Evolutionary conservation across 2,113 vertebrate species (phyloP).

Genomic region (Neopipo cinnamomea): DNA sequence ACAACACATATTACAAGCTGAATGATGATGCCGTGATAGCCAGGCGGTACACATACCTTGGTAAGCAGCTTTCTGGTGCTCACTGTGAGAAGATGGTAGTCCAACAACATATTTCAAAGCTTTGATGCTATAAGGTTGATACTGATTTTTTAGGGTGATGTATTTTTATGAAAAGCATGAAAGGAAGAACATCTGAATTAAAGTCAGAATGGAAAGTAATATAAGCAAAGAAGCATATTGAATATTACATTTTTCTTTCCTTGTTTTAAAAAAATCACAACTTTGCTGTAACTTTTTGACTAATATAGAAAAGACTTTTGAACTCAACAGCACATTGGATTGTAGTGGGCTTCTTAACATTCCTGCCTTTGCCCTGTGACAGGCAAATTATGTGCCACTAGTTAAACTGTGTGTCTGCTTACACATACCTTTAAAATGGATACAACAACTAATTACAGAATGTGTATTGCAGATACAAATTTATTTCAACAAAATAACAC

Average conservation of each 20-base stretch:
- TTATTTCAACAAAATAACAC: neutral
- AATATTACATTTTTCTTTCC: neutral
- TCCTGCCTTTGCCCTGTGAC: neutral
- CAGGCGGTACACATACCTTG: constrained; percentile 92
- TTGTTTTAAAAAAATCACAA: neutral
- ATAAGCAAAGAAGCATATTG: neutral
- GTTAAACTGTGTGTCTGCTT: neutral
- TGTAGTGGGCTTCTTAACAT: neutral
- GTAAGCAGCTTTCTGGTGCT: constrained; percentile 71
- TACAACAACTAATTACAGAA: neutral
- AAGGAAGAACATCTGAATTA: neutral
- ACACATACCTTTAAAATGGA: neutral
- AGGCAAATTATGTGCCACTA: neutral
- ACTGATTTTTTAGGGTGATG: neutral
- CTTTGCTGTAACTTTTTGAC: neutral
- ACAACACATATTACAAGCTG: constrained; percentile 86
- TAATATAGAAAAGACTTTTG: neutral
- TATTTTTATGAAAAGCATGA: neutral
- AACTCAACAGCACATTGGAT: neutral
- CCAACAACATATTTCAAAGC: neutral
- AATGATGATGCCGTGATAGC: constrained; percentile 83
- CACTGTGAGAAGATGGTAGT: neutral
- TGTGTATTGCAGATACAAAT: neutral
- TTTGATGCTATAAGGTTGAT: neutral
- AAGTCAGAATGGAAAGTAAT: neutral